Evolutionary conservation across 2,797 vertebrate genomes (phyloP).

Genomic region (Geotrypetes seraphini): DNA sequence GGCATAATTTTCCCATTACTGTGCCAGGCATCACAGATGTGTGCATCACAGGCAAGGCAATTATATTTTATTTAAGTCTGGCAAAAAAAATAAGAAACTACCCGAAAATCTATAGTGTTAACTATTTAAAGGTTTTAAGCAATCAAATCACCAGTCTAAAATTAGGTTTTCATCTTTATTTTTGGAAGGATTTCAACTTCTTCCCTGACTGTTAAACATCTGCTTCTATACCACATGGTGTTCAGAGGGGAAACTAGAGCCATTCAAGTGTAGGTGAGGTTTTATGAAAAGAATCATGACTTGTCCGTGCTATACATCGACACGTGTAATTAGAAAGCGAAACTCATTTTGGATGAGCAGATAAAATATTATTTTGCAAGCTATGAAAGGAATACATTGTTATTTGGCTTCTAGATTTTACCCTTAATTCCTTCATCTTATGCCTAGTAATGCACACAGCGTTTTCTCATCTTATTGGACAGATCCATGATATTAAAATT

Average conservation of each 20-base stretch:
- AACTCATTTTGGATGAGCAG: neutral
- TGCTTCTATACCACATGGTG: neutral
- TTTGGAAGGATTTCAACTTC: neutral
- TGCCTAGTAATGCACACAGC: neutral
- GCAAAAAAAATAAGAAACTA: no score
- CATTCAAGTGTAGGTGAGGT: neutral
- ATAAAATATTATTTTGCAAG: neutral
- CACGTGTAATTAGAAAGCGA: neutral
- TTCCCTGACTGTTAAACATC: neutral
- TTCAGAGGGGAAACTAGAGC: neutral
- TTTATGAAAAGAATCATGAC: slow-evolving; percentile 2
- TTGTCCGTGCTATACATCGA: neutral
- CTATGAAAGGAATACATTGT: no score
- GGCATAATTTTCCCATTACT: no score
- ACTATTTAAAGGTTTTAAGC: no score
- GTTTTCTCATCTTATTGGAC: neutral
- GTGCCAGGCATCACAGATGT: no score
- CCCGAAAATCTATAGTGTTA: no score
- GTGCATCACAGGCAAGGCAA: no score
- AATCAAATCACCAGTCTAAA: no score
- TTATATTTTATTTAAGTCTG: no score
- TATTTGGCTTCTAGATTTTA: no score
- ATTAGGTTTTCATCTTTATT: no score
- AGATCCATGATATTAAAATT: neutral
- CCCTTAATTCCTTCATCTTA: neutral